Evolutionary conservation across 2,888 invertebrate genomes (phyloP).

Genomic region (Scrobipalpa atriplicella): DNA sequence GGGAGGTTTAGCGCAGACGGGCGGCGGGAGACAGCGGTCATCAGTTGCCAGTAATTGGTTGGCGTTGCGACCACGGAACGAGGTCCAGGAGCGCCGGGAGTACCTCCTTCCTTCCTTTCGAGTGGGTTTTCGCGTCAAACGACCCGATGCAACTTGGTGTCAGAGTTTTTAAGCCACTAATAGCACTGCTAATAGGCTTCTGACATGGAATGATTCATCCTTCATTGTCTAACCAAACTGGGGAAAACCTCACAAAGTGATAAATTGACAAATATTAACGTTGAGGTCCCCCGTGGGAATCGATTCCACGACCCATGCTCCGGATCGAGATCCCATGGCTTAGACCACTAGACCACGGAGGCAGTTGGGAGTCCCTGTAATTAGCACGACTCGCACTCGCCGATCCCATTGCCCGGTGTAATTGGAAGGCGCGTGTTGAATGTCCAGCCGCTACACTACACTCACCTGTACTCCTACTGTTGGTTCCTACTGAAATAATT

Average conservation of each 20-base stretch:
- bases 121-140: too few relatives aligned
- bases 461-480: conserved; percentile 30
- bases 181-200: too few relatives aligned
- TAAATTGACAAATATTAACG: too few relatives aligned
- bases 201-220: too few relatives aligned
- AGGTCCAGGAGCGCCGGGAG: background rate
- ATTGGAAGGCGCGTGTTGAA: conserved; percentile 59
- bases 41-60: conserved; percentile 75
- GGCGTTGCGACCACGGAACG: conserved; percentile 38
- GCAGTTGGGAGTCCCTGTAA: conserved; percentile 66
- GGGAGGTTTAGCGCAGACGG: conserved; percentile 64
- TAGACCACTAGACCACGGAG: too few relatives aligned
- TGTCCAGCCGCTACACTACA: conserved; percentile 45
- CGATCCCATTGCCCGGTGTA: conserved; percentile 51
- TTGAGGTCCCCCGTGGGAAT: too few relatives aligned
- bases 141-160: too few relatives aligned
- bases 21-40: conserved; percentile 51
- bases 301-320: too few relatives aligned
- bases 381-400: conserved; percentile 56
- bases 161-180: too few relatives aligned
- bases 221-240: too few relatives aligned
- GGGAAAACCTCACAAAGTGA: too few relatives aligned
- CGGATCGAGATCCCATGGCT: conserved; percentile 30
- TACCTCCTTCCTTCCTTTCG: too few relatives aligned
- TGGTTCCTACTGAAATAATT: conserved; percentile 23